These are phyloP conservation scores for Calameuta pallipes DNA, from an alignment of 2,888 invertebrate species.

Conservation along the genomic window DNA sequence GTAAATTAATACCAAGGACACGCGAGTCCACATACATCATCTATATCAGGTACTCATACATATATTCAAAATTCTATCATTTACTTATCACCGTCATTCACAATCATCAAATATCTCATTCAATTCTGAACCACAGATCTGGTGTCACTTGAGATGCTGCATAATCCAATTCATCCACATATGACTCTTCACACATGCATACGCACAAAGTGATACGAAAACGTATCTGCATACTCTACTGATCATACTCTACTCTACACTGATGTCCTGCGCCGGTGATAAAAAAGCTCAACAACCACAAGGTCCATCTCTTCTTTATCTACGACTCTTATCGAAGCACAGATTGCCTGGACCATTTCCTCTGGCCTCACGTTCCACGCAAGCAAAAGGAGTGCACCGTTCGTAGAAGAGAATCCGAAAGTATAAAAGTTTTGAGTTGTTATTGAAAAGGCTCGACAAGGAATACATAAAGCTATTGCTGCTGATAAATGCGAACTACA, in stretches of 20 bases:
- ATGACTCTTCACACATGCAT: too few relatives aligned
- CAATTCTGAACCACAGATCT: conserved; percentile 23
- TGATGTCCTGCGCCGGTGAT: too few relatives aligned
- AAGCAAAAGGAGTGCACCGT: not conserved
- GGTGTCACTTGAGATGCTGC: conserved; percentile 33
- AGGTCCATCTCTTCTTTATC: too few relatives aligned
- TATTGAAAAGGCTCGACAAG: not conserved
- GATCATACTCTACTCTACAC: too few relatives aligned
- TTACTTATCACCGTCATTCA: too few relatives aligned
- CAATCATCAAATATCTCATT: conserved; percentile 28
- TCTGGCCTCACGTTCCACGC: not conserved
- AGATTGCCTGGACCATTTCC: not conserved
- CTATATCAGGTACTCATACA: too few relatives aligned
- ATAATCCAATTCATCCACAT: conserved; percentile 28
- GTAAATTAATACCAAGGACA: not conserved
- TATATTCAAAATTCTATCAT: too few relatives aligned
- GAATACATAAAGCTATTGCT: not conserved
- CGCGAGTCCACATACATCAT: not conserved
- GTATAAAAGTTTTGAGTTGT: not conserved
- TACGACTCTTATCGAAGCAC: too few relatives aligned
- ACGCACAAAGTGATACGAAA: too few relatives aligned
- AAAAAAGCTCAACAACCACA: not conserved
- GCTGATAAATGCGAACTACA: not conserved
- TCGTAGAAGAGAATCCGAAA: too few relatives aligned
- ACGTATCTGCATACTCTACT: too few relatives aligned